Evolutionary conservation across 2,113 vertebrate genomes (phyloP), one percentile per base, ranked within the genome.

Genomic region (Struthio camelus): DNA sequence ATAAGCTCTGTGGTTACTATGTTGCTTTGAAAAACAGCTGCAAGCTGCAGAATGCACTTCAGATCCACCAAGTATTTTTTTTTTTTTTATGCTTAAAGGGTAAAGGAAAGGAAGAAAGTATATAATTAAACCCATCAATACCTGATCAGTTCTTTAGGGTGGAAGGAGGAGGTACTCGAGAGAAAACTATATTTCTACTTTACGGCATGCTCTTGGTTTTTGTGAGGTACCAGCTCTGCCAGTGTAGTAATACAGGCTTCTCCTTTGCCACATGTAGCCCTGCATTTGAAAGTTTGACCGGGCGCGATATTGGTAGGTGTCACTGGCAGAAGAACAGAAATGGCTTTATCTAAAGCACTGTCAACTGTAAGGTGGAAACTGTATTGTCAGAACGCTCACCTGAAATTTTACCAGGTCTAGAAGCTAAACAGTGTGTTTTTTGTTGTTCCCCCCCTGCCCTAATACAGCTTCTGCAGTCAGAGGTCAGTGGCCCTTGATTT

Each of bases 191-290:
- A 27, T 65, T 88, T 72, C 48, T 70, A 1, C 5, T 2, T 70
- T 38, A 5, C 46, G 46, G 27, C 25, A 22, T 16, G 12, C 7
- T 14, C 2, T 48, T 7, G 2, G 0, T 1, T 90, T 54, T 69
- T 23, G 38, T 78, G 59, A 87, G 42, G 27, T n/a, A 36, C 56
- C 32, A 5, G 14, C 28, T 27, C 71, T 4, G 0, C 32, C 30
- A 15, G n/a, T 8, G n/a, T 14, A 67, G 38, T 79, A 67, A n/a
- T 79, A 15, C 28, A 50, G 59, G 0, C 24, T 88, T 71, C 25
- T 69, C 5, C 18, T 50, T 18, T 82, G 32, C 54, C 51, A 0
- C 38, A 0, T 0, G 0, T 51, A 53, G 15, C 30, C 10, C 1
- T 38, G 28, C 19, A 3, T 30, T 75, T 73, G 64, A 38, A 51